Base-by-base conservation (phyloP, 2,113 vertebrate species). In the Acrocephalus kingi region DNA sequence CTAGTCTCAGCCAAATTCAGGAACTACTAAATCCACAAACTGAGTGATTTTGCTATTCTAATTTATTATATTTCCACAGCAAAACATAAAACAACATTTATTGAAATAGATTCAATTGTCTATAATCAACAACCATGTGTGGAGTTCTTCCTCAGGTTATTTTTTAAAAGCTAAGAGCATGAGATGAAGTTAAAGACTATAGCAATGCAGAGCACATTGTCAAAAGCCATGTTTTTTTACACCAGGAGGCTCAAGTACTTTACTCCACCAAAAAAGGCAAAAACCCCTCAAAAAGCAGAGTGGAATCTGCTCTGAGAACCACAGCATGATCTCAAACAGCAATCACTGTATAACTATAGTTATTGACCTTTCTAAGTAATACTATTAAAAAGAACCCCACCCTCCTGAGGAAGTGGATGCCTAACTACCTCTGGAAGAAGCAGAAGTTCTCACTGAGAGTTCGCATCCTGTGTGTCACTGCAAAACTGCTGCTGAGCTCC, bases 401-500 rank as follows among this genome's bases (percentile, higher is more conserved):
- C 7, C 51, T 90, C 19, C 35, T 41, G 41, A 78, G 52, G 35
- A 95, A 94, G 39, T 18, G n/a, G 33, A 95, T 79, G 63, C 35
- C 43, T 82, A 92, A 59, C 75, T 69, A 76, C 62, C 66, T 76
- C 84, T 86, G 37, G 28, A 93, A 68, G 87, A 94, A 87, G 63
- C 35, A 82, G 21, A 85, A 62, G 27, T 89, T 94, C 76, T 96
- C 66, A 83, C 68, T 91, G 69, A 73, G 48, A 94, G 45, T 67
- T 78, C 0, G 1, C 91, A 92, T 96, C 51, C 92, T 87, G 37
- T 68, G 78, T 96, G 95, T 95, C 82, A 96, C 72, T 84, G 74
- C 13, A 64, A 52, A 96, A 93, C 77, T 87, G 63, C 89, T 89
- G 93, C 80, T 94, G 76, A 80, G 84, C 94, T 88, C 62, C 89